Base-by-base conservation (phyloP, 1,140 invertebrate genomes). In the Neodiprion virginianus region DNA sequence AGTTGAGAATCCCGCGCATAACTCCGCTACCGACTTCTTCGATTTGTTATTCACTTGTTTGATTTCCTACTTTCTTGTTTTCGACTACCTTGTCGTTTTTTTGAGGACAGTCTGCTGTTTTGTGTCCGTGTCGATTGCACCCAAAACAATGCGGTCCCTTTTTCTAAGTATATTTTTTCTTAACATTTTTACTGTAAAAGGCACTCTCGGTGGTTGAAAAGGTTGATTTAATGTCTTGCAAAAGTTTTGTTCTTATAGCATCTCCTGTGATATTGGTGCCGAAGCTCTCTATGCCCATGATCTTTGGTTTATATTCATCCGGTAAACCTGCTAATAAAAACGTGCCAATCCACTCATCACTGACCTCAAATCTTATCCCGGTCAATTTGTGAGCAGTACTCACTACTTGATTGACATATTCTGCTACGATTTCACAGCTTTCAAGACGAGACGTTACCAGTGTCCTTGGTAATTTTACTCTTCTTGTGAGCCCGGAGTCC, bases 271-370 rank as follows among this genome's bases (percentile, higher is more conserved):
- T 84, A 67, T 68, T 71, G 21, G 81, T 80, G 23, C 80, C 83
- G 3, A 80, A 85, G 72, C 79, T 80, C 70, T 88, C 84, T 23
- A 87, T 73, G 2, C 79, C 83, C 83, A 88, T 88, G 8, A 88
- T 88, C 86, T 88, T 88, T 0, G 86, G 83, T 72, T 82, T 77
- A 79, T 84, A 88, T 11, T 81, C 73, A 12, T 85, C 83, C 1
- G 83, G 82, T 72, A 88, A 75, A 14, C 84, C 83, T 11, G 82
- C 79, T 40, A 88, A 72, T 75, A 88, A 78, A 3, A 86, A 72
- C 9, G 83, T 83, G 40, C 86, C 83, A 47, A 84, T 68, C 79
- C 83, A 85, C 74, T 86, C 83, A 48, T 85, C 82, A 72, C 76
- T 76, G 14, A 88, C 80, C n/a, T 79, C 47, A 66, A 86, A 84